Evolutionary conservation across 2,113 vertebrate genomes (phyloP).

Genomic region (Oryzias curvinotus): DNA sequence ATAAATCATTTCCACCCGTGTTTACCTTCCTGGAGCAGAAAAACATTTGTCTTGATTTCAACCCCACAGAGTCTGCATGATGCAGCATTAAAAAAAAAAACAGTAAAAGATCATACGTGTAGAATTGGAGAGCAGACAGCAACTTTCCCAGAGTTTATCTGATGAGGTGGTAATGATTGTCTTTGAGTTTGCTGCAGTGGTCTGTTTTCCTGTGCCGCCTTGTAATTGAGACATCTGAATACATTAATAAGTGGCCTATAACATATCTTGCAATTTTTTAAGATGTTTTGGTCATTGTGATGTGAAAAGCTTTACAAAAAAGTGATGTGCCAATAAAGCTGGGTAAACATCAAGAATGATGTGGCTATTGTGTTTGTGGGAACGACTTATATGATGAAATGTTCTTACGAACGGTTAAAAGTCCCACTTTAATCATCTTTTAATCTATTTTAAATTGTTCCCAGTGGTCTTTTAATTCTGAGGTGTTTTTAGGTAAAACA

Average conservation of each 20-base stretch:
- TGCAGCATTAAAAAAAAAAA: background rate
- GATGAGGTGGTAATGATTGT: slow-evolving; percentile 8
- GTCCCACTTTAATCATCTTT: background rate
- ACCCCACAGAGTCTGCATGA: too few species aligned
- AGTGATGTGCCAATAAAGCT: slow-evolving; percentile 38
- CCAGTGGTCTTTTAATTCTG: too few species aligned
- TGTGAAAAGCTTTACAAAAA: slow-evolving; percentile 9
- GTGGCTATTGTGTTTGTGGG: slow-evolving; percentile 1
- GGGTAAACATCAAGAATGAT: background rate
- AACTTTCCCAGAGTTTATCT: slow-evolving; percentile 19
- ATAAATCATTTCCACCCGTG: background rate
- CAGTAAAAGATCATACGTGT: background rate
- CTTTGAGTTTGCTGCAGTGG: slow-evolving; percentile 17
- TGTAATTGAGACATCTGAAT: slow-evolving; percentile 4
- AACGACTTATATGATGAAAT: background rate
- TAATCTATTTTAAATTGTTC: too few species aligned
- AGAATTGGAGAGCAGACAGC: slow-evolving; percentile 1
- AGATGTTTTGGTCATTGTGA: slow-evolving; percentile 9
- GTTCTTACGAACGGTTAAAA: background rate
- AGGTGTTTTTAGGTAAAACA: too few species aligned
- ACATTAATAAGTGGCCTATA: background rate
- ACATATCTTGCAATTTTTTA: background rate
- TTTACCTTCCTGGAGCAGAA: background rate
- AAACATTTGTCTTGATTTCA: background rate
- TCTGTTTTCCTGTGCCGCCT: slow-evolving; percentile 20